A percentile compares a stretch with the other conserved stretches of the same genome.
Conservation (phyloP, 2,113 vertebrate genomes). For the Miniopterus natalensis region DNA sequence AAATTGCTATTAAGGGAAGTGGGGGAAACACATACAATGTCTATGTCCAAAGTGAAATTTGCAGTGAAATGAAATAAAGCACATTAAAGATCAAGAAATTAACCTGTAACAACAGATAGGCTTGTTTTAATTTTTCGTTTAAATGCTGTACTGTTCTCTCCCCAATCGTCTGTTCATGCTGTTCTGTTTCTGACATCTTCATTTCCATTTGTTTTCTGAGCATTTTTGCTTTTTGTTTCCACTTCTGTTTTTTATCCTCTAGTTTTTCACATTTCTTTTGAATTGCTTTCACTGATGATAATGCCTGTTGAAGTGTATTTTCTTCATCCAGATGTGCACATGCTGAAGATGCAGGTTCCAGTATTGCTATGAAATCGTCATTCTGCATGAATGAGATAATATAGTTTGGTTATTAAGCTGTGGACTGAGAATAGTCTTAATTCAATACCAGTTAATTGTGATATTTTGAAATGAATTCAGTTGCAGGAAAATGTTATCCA, state of each 20-base stretch:
- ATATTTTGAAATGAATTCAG: neutral
- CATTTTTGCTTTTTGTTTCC: conserved; percentile 90
- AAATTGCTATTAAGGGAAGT: no score
- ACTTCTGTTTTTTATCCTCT: conserved; percentile 89
- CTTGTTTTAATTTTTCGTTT: conserved; percentile 92
- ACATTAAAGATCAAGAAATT: neutral
- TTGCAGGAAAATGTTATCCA: no score
- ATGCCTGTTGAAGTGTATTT: conserved; percentile 90
- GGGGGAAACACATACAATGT: neutral
- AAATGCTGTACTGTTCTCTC: conserved; percentile 91
- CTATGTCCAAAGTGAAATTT: neutral
- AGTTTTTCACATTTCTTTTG: conserved; percentile 87
- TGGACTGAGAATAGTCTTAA: no score
- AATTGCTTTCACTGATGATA: conserved; percentile 86
- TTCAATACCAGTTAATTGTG: neutral
- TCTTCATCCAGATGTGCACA: conserved; percentile 87
- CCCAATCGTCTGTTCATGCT: conserved; percentile 89
- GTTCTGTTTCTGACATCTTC: conserved; percentile 88
- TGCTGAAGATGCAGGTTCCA: conserved; percentile 88
- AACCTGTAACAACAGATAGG: conserved; percentile 96
- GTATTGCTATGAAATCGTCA: conserved; percentile 90
- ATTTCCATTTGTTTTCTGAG: conserved; percentile 88
- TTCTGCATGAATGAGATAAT: conserved; percentile 88
- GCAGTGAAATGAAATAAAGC: neutral
- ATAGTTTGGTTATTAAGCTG: neutral